A percentile compares a stretch with the other conserved stretches of the same genome.
Evolutionary conservation across 2,113 vertebrate species (phyloP).

Genomic region (Heloderma charlesbogerti): DNA sequence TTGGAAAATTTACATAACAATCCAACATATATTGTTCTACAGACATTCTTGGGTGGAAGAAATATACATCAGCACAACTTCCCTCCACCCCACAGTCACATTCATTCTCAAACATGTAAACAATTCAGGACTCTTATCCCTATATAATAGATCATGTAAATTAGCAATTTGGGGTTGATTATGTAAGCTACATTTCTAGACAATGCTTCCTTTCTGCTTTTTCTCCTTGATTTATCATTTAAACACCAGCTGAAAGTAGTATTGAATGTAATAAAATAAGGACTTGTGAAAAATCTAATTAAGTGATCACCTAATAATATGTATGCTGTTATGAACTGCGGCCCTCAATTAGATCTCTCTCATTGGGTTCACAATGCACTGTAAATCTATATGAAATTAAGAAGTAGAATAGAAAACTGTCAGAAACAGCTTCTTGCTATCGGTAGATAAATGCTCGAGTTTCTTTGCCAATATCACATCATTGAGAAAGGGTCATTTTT

Average conservation of each 20-base stretch:
- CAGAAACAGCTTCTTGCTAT: constrained; percentile 3
- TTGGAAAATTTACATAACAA: neutral
- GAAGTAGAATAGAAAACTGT: constrained; percentile 20
- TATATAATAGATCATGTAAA: neutral
- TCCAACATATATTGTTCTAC: too few species aligned
- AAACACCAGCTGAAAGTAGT: neutral
- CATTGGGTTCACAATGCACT: neutral
- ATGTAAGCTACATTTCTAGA: neutral
- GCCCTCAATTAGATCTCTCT: neutral
- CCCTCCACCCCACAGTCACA: neutral
- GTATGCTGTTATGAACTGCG: neutral
- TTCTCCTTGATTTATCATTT: constrained; percentile 4
- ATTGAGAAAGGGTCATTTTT: constrained; percentile 27
- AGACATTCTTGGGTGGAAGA: too few species aligned
- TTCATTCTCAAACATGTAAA: neutral
- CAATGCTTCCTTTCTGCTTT: neutral
- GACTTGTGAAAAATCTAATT: neutral
- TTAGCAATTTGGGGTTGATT: neutral
- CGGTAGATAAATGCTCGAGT: constrained; percentile 8
- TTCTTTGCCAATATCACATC: constrained; percentile 32
- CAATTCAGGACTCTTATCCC: neutral
- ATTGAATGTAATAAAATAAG: constrained; percentile 2
- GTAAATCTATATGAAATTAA: constrained; percentile 6
- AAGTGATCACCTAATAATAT: neutral
- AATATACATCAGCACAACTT: neutral